Base-by-base conservation (phyloP, 2,797 vertebrate species). In the Otolemur crassicaudatus region DNA sequence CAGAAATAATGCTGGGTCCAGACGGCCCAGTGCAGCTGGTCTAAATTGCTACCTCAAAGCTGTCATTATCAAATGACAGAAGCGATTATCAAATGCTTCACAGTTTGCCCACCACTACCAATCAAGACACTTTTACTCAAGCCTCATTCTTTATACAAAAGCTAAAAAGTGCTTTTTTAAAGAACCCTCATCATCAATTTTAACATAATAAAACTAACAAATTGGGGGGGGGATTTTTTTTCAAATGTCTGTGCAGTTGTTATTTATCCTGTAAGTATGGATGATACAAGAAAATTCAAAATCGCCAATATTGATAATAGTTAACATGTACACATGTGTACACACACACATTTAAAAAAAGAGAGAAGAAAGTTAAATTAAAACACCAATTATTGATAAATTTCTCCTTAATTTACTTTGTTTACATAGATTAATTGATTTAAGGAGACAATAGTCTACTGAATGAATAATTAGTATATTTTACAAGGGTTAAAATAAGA, bases 1-100 rank as follows among this genome's bases (percentile, higher is more conserved):
- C 58, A 96, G 94, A 95, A 90, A 60, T 96, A 89, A 91, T 76
- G 95, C 70, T 11, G 94, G 25, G 76, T 29, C 76, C 31, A 88
- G 37, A 40, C 0, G 0, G 56, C 69, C 58, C 56, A 77, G 29
- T 95, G 79, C 80, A 81, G 67, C 61, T 97, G 82, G 37, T 70
- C 65, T 88, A 75, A 96, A 88, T 69, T 84, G 60, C 27, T 91
- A 27, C 22, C 85, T 86, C 29, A 43, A 77, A 77, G 43, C 9
- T 94, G 7, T 58, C 83, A 77, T 69, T 96, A 86, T 76, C 65
- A 67, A 67, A 67, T 3, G 7, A 67, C 65, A 67, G 83, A 90
- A 92, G 87, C 87, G 65, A 97, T 93, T 19, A 73, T 60, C 46
- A 69, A 96, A 69, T 31, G 11, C 34, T 27, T 72, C 43, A 43